A percentile compares a stretch with the other conserved stretches of the same genome.
phyloP scores from a whole-genome alignment of 2,888 invertebrate genomes.

The Noctua janthe region DNA sequence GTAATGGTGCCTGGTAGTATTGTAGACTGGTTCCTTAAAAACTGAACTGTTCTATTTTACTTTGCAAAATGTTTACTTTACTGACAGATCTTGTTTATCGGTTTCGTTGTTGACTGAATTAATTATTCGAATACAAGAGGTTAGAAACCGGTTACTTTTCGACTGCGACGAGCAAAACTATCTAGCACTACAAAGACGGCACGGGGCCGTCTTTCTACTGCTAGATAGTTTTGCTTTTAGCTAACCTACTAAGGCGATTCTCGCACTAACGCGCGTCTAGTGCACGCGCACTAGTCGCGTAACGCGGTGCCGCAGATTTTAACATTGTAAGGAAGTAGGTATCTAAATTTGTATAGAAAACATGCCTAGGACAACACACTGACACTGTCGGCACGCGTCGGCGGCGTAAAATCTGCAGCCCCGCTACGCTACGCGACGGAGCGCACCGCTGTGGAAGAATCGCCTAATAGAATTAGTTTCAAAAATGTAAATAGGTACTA shows the following conservation, averaged over 20 bases:
- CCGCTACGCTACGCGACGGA: too few relatives aligned
- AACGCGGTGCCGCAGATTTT: too few relatives aligned
- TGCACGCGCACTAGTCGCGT: too few relatives aligned
- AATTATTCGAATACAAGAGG: conserved; percentile 7
- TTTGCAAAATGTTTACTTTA: conserved; percentile 28
- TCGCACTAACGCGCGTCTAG: too few relatives aligned
- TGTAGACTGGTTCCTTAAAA: conserved; percentile 6
- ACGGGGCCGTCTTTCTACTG: neutral
- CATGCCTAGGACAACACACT: too few relatives aligned
- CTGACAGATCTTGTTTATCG: conserved; percentile 21
- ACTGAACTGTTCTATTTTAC: conserved; percentile 17
- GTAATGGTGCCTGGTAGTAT: neutral
- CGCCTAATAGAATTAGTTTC: neutral
- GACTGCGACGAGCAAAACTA: neutral
- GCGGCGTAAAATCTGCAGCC: too few relatives aligned
- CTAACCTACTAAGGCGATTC: neutral
- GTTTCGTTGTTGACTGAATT: conserved; percentile 3
- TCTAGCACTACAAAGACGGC: too few relatives aligned
- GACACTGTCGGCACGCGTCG: too few relatives aligned
- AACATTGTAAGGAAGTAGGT: too few relatives aligned
- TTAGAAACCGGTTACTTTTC: conserved; percentile 18
- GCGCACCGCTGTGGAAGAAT: too few relatives aligned
- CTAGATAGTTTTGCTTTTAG: neutral
- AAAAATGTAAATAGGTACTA: neutral
- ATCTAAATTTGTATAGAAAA: too few relatives aligned